Evolutionary conservation across 1,140 invertebrate genomes (phyloP).

Genomic region (Galleria mellonella): DNA sequence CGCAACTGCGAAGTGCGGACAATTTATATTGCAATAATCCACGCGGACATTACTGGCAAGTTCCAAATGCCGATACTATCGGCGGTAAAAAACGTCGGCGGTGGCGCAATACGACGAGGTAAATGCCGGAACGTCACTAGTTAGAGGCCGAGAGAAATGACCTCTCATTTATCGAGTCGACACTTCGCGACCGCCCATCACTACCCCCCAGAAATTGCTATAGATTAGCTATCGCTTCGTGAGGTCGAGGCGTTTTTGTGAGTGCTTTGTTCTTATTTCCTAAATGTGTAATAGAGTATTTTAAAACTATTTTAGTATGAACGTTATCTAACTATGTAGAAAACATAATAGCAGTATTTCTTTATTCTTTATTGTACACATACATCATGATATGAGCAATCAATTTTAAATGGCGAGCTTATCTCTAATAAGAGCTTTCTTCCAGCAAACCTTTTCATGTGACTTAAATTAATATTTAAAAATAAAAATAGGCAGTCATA

Average conservation of each 20-base stretch:
- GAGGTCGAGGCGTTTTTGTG: background rate
- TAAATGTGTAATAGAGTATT: too few relatives aligned
- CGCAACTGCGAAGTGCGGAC: slow-evolving; percentile 46
- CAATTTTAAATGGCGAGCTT: too few relatives aligned
- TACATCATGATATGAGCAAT: too few relatives aligned
- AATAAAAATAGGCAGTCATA: too few relatives aligned
- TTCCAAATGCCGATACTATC: slow-evolving; percentile 51
- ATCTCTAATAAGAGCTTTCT: too few relatives aligned
- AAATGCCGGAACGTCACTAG: slow-evolving; percentile 17
- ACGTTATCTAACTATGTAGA: too few relatives aligned
- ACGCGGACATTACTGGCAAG: slow-evolving; percentile 51
- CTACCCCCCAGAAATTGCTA: background rate
- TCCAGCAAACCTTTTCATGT: too few relatives aligned
- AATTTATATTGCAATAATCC: slow-evolving; percentile 74
- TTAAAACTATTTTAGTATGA: too few relatives aligned
- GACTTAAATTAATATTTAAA: too few relatives aligned
- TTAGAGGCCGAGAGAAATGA: slow-evolving; percentile 65
- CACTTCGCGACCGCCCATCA: slow-evolving; percentile 46
- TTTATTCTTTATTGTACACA: too few relatives aligned
- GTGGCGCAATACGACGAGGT: too few relatives aligned
- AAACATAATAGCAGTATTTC: too few relatives aligned
- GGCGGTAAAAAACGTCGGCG: slow-evolving; percentile 37
- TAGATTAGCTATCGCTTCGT: background rate
- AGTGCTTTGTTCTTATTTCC: background rate
- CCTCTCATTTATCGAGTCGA: slow-evolving; percentile 61